Evolutionary conservation across 1,140 invertebrate genomes (phyloP), one percentile per base, ranked within the genome.

Genomic region (Polypedilum pembai): DNA sequence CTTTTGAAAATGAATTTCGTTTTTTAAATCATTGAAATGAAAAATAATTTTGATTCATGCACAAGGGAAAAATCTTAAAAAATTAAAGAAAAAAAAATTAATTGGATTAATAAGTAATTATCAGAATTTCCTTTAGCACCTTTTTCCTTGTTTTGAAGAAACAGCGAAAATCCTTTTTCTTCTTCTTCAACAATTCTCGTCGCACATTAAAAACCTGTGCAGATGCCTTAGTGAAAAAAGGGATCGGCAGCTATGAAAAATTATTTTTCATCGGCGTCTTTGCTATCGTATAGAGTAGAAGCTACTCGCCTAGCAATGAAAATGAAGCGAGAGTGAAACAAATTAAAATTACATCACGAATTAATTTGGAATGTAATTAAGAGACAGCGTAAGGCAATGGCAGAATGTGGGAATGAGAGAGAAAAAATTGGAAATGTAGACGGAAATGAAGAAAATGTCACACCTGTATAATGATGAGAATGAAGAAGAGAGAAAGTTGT

Each of bases 61-160:
- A n/a, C n/a, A n/a, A n/a, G n/a, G n/a, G n/a, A n/a, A n/a, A n/a
- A n/a, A n/a, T n/a, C n/a, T n/a, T n/a, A n/a, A n/a, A n/a, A n/a
- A n/a, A n/a, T n/a, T 33, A 33, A 5, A 3, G 5, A 33, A 5
- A 33, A 33, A 33, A 33, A 33, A 33, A 33, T 56, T 20, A 69
- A 69, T 69, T 69, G 65, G 65, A 69, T 69, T 69, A 69, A 69
- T 69, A 69, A 69, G 65, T 69, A 69, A 69, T 69, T 69, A 69
- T 18, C 65, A 21, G 17, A n/a, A n/a, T 20, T n/a, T 56, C 3
- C n/a, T 56, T 56, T 56, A 15, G 12, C 10, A n/a, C n/a, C 45
- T 56, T 56, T n/a, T 33, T 33, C 5, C 24, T 33, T 5, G 41
- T 56, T 12, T 56, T 56, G 45, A n/a, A 56, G 4, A 12, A n/a